Evolutionary conservation across 2,113 vertebrate genomes (phyloP).

Genomic region (Grammomys surdaster): DNA sequence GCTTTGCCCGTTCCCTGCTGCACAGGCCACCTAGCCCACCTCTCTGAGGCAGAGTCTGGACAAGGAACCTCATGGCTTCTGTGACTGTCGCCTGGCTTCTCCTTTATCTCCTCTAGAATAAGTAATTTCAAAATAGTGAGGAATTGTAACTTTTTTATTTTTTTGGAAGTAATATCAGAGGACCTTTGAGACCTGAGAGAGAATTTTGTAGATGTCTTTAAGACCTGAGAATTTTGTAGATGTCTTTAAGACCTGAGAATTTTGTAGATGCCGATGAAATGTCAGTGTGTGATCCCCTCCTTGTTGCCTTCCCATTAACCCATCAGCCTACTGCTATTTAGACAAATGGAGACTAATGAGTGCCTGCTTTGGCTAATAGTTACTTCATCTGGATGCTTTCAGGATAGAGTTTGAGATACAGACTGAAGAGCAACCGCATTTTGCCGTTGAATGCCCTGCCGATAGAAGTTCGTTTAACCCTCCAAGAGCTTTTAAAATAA

Average conservation of each 20-base stretch:
- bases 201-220: no score
- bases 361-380: not conserved
- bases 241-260: not conserved
- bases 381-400: not conserved
- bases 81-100: not conserved
- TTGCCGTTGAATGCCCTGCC: not conserved
- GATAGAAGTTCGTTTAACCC: constrained; percentile 52
- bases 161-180: not conserved
- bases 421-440: not conserved
- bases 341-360: not conserved
- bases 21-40: not conserved
- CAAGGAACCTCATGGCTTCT: not conserved
- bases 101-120: constrained; percentile 3
- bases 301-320: not conserved
- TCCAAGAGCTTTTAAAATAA: constrained; percentile 55
- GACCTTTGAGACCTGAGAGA: no score
- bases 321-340: not conserved
- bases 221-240: no score
- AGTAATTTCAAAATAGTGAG: not conserved
- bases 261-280: not conserved
- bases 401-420: not conserved
- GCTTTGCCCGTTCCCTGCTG: not conserved
- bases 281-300: not conserved
- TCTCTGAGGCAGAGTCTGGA: not conserved
- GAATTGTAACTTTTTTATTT: not conserved